Conservation (phyloP, 1,140 invertebrate genomes). For the Augochlora pura region DNA sequence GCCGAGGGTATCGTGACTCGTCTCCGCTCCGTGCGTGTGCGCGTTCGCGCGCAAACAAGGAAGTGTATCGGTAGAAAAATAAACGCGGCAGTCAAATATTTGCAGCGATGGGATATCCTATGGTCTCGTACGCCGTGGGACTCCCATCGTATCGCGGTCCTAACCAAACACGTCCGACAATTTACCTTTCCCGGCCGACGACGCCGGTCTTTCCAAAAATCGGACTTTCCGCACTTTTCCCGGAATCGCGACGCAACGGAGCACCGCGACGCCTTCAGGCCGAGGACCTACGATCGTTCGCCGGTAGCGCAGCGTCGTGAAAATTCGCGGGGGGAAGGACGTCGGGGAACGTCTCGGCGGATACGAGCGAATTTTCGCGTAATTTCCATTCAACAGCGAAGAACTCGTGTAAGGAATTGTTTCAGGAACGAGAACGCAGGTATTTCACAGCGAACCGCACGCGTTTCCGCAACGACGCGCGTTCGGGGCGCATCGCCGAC, state of each 20-base stretch:
- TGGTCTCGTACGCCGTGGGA: neutral
- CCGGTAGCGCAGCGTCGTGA: too few relatives aligned
- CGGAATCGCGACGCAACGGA: too few relatives aligned
- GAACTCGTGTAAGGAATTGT: too few relatives aligned
- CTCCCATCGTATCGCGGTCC: conserved; percentile 5
- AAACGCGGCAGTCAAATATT: conserved; percentile 26
- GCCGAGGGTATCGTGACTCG: conserved; percentile 16
- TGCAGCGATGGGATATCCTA: conserved; percentile 5
- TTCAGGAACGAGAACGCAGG: too few relatives aligned
- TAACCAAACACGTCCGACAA: conserved; percentile 28
- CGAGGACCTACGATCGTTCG: too few relatives aligned
- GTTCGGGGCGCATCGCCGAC: neutral
- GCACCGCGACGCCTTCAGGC: too few relatives aligned
- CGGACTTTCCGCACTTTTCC: too few relatives aligned
- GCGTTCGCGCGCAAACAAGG: conserved; percentile 12
- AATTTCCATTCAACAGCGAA: too few relatives aligned
- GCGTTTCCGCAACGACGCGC: neutral
- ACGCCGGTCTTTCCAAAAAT: neutral
- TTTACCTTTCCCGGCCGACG: conserved; percentile 3
- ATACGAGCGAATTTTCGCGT: too few relatives aligned
- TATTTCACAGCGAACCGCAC: too few relatives aligned
- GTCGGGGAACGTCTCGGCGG: too few relatives aligned
- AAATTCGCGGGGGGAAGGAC: too few relatives aligned
- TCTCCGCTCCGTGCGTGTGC: neutral
- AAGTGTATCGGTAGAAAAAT: conserved; percentile 28